phyloP scores from a whole-genome alignment of 2,797 vertebrate species.

The Danio tinwini region DNA sequence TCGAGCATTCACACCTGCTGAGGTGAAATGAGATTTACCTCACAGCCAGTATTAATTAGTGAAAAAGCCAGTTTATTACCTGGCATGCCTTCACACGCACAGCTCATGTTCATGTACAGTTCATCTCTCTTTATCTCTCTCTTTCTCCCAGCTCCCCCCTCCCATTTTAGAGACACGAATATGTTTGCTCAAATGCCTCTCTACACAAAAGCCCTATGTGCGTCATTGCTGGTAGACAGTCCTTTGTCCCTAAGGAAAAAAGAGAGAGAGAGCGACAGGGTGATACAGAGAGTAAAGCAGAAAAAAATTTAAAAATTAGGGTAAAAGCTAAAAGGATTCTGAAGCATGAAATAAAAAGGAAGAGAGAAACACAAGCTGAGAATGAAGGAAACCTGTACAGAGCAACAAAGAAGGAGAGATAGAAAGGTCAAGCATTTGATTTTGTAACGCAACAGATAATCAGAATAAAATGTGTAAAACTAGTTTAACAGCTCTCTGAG shows the following conservation, averaged over 20 bases:
- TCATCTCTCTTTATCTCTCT: constrained; percentile 10
- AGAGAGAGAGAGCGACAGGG: constrained; percentile 18
- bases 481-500: neutral
- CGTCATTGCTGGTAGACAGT: constrained; percentile 52
- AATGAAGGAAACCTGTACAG: constrained; percentile 2
- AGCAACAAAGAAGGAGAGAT: constrained; percentile 3
- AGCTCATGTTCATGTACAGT: constrained; percentile 9
- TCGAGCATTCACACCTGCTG: constrained; percentile 36
- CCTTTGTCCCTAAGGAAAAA: constrained; percentile 52
- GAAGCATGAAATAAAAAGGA: neutral
- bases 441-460: constrained; percentile 31
- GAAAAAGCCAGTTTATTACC: constrained; percentile 20
- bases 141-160: constrained; percentile 21
- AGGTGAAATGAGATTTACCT: constrained; percentile 2
- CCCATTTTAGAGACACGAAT: constrained; percentile 42
- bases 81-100: constrained; percentile 32
- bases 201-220: constrained; percentile 54
- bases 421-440: constrained; percentile 26
- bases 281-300: constrained; percentile 3
- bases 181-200: constrained; percentile 52
- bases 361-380: neutral
- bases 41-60: neutral
- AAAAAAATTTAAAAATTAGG: constrained; percentile 13
- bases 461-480: neutral
- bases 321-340: constrained; percentile 25